Conservation (phyloP, 1,140 invertebrate species). For the Patella vulgata region DNA sequence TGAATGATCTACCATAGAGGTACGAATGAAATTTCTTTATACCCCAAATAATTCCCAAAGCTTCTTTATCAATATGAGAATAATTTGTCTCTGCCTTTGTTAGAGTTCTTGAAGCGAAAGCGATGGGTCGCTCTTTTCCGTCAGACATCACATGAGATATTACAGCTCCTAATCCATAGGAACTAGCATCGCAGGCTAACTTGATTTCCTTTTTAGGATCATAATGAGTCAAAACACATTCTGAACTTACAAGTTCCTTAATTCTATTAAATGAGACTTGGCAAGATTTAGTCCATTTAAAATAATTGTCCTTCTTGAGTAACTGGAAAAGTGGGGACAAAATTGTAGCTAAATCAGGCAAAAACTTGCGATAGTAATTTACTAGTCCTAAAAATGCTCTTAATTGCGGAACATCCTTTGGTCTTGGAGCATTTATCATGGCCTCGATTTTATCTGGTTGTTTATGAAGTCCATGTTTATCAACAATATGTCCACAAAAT, state of each 20-base stretch:
- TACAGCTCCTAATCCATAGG: slow-evolving; percentile 57
- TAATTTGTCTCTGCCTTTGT: slow-evolving; percentile 64
- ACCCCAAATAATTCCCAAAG: slow-evolving; percentile 66
- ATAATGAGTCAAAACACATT: slow-evolving; percentile 45
- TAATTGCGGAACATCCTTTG: slow-evolving; percentile 57
- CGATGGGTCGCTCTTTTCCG: slow-evolving; percentile 52
- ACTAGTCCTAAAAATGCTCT: slow-evolving; percentile 60
- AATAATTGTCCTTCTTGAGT: slow-evolving; percentile 20
- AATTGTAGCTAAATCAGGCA: too few relatives aligned
- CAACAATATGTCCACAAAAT: slow-evolving; percentile 43
- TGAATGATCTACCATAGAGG: slow-evolving; percentile 63
- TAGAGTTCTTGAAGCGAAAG: slow-evolving; percentile 66
- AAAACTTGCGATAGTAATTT: slow-evolving; percentile 60
- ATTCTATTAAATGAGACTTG: slow-evolving; percentile 21
- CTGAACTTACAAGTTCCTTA: slow-evolving; percentile 20
- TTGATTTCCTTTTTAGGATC: slow-evolving; percentile 43
- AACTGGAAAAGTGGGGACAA: too few relatives aligned
- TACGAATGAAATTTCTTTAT: slow-evolving; percentile 56
- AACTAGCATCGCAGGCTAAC: slow-evolving; percentile 56
- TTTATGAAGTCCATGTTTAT: slow-evolving; percentile 51
- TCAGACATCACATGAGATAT: slow-evolving; percentile 53
- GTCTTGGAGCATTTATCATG: slow-evolving; percentile 58
- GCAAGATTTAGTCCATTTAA: slow-evolving; percentile 24
- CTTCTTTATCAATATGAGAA: slow-evolving; percentile 69
- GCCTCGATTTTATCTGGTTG: slow-evolving; percentile 63